phyloP scores from a whole-genome alignment of 2,888 invertebrate species.

The Drosophila subsilvestris region DNA sequence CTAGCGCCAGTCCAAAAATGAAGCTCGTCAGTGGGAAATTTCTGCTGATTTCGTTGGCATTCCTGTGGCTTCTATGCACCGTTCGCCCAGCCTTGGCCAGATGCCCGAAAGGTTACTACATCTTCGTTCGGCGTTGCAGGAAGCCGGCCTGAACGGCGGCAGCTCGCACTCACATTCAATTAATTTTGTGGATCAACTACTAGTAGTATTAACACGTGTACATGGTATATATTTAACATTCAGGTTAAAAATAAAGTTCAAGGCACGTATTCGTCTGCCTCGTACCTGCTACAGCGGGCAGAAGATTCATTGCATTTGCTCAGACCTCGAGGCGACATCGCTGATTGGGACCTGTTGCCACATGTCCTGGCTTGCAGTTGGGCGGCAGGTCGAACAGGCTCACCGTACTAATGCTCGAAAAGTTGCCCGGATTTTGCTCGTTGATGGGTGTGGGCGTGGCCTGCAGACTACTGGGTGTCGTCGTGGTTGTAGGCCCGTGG shows the following conservation, averaged over 20 bases:
- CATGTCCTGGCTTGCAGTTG: not conserved
- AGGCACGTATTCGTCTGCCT: not conserved
- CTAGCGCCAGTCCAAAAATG: conserved; percentile 16
- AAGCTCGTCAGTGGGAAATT: conserved; percentile 27
- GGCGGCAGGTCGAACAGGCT: not conserved
- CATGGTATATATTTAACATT: not conserved
- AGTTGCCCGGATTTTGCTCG: not conserved
- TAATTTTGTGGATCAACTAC: not conserved
- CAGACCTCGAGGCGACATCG: conserved; percentile 3
- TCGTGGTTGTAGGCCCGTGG: not conserved
- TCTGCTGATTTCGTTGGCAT: conserved; percentile 15
- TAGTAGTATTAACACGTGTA: not conserved
- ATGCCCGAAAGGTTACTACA: conserved; percentile 38
- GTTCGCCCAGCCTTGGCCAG: conserved; percentile 5
- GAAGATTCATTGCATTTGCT: not conserved
- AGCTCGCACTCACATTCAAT: too few relatives aligned
- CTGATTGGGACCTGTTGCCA: not conserved
- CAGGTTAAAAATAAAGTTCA: not conserved
- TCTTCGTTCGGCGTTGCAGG: conserved; percentile 58
- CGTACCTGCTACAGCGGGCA: not conserved
- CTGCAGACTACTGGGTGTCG: not conserved
- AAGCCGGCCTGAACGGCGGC: conserved; percentile 36
- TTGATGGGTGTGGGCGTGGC: not conserved
- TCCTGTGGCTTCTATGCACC: conserved; percentile 8
- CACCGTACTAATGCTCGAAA: not conserved